Percentiles rank a stretch among this genome's conserved stretches.
Evolutionary conservation across 2,888 invertebrate species (phyloP).

Genomic region (Lasioglossum lativentre): DNA sequence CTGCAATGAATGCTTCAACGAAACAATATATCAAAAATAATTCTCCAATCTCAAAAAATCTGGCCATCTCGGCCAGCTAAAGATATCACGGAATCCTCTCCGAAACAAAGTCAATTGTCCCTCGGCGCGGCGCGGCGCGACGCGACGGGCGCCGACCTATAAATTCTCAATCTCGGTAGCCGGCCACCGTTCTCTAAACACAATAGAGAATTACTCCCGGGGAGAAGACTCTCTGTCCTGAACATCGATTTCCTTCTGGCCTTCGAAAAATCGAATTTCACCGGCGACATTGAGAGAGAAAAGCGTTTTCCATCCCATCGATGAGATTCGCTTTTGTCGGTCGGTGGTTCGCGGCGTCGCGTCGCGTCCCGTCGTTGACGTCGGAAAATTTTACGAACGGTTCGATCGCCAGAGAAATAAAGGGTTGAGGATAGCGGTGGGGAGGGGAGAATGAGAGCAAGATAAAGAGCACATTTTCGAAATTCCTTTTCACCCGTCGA

Average conservation of each 20-base stretch:
- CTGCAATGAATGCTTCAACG: neutral
- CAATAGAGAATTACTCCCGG: slow-evolving; percentile 17
- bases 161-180: slow-evolving; percentile 10
- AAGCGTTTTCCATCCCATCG: slow-evolving; percentile 14
- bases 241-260: slow-evolving; percentile 20
- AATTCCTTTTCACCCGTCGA: slow-evolving; percentile 26
- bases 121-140: neutral
- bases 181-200: slow-evolving; percentile 12
- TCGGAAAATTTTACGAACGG: neutral
- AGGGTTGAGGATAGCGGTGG: neutral
- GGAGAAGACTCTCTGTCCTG: neutral
- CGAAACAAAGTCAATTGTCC: slow-evolving; percentile 1
- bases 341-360: neutral
- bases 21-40: neutral
- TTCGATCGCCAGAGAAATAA: neutral
- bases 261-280: slow-evolving; percentile 43
- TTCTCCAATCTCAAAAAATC: neutral
- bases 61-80: neutral
- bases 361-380: neutral
- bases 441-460: neutral
- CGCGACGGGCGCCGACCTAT: neutral
- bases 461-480: slow-evolving; percentile 21
- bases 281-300: neutral
- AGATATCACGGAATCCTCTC: neutral
- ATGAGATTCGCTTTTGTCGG: slow-evolving; percentile 32